A percentile compares a stretch with the other conserved stretches of the same genome.
These are phyloP conservation scores for Desmophyllum pertusum DNA, from an alignment of 92 coral and sea anemone genomes.

Conservation along the genomic window DNA sequence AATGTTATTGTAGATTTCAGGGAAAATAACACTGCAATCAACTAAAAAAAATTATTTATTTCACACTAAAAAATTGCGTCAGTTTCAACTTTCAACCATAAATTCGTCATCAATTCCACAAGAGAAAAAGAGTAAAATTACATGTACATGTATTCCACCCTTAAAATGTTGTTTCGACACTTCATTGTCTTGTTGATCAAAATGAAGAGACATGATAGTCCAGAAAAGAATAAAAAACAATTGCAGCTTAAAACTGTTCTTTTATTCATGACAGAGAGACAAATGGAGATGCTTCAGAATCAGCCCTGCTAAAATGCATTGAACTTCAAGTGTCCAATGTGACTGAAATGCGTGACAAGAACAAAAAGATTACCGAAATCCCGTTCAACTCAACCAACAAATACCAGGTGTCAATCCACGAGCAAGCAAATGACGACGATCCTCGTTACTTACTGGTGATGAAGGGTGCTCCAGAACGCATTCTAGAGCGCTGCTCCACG, in stretches of 20 bases:
- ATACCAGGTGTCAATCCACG: conserved; percentile 94
- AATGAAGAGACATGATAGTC: too few species aligned
- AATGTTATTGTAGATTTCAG: too few species aligned
- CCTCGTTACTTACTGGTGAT: conserved; percentile 78
- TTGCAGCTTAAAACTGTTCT: background rate
- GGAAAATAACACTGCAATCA: too few species aligned
- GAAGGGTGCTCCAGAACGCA: conserved; percentile 98
- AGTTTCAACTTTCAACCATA: too few species aligned
- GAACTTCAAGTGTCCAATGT: conserved; percentile 86
- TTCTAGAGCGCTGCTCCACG: conserved; percentile 91
- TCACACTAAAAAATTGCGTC: too few species aligned
- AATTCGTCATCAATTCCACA: too few species aligned
- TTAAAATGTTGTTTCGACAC: too few species aligned
- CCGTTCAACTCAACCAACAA: conserved; percentile 97
- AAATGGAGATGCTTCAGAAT: conserved; percentile 96
- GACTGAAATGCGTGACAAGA: conserved; percentile 71
- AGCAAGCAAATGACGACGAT: conserved; percentile 66
- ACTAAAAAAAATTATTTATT: too few species aligned
- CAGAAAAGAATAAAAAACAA: too few species aligned
- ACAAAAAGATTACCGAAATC: conserved; percentile 82
- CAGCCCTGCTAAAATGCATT: conserved; percentile 93
- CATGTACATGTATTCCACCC: too few species aligned
- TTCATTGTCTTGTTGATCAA: too few species aligned
- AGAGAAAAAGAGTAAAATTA: too few species aligned
- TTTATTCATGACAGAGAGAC: conserved; percentile 58